Evolutionary conservation across 2,888 invertebrate species (phyloP).

Genomic region (Lysandra coridon): DNA sequence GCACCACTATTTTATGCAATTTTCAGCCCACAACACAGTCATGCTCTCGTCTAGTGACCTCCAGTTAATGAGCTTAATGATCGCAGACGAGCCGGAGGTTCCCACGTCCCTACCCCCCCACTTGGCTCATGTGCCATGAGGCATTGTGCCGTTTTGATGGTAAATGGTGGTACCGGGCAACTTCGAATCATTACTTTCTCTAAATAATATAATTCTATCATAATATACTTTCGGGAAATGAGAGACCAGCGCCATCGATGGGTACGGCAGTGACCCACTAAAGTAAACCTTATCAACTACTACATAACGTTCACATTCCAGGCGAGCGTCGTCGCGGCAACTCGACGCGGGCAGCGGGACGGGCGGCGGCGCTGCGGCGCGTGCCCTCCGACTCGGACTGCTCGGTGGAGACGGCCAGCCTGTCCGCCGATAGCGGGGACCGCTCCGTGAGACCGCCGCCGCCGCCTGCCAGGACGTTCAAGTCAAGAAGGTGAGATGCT

Average conservation of each 20-base stretch:
- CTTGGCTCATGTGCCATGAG: not conserved
- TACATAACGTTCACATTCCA: conserved; percentile 39
- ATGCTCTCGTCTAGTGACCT: conserved; percentile 3
- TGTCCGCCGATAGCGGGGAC: conserved; percentile 75
- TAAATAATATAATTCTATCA: too few relatives aligned
- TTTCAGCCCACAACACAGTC: conserved; percentile 26
- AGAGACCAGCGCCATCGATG: too few relatives aligned
- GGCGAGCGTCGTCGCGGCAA: conserved; percentile 72
- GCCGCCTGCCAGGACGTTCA: conserved; percentile 57
- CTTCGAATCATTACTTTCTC: not conserved
- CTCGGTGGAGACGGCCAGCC: conserved; percentile 74
- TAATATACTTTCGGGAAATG: not conserved
- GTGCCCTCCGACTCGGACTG: conserved; percentile 77
- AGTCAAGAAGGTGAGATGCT: conserved; percentile 57
- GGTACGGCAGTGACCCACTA: too few relatives aligned
- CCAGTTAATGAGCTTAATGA: not conserved
- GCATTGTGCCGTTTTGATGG: not conserved
- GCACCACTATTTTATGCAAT: conserved; percentile 40
- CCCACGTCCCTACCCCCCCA: not conserved
- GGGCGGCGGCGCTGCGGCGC: conserved; percentile 63
- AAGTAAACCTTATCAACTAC: too few relatives aligned
- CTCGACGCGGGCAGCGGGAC: conserved; percentile 71
- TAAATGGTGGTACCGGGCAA: not conserved
- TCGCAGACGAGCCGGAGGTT: not conserved
- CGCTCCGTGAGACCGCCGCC: conserved; percentile 59